Evolutionary conservation across 2,888 invertebrate genomes (phyloP).

Genomic region (Mechanitis mazaeus): DNA sequence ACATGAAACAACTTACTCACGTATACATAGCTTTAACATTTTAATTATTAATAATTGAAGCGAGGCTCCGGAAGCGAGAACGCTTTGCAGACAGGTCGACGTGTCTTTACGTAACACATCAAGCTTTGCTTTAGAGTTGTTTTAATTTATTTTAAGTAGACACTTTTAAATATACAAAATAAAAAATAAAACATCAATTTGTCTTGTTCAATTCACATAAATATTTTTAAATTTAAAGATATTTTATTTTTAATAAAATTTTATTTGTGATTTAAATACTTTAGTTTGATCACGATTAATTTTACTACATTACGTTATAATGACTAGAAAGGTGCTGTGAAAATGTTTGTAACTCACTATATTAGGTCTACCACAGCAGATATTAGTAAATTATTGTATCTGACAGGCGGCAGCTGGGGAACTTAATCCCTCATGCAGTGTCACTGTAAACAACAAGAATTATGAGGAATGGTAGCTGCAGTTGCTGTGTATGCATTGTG

Average conservation of each 20-base stretch:
- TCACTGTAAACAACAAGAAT: constrained; percentile 3
- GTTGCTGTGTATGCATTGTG: neutral
- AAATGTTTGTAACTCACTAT: constrained; percentile 31
- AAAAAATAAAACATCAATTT: too few relatives aligned
- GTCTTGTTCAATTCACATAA: too few relatives aligned
- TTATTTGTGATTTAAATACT: neutral
- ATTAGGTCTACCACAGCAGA: constrained; percentile 60
- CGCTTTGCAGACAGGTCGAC: neutral
- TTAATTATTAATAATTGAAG: too few relatives aligned
- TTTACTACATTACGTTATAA: neutral
- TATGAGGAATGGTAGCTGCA: constrained; percentile 2
- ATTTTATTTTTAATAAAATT: neutral
- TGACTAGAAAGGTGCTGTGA: neutral
- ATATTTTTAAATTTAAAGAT: too few relatives aligned
- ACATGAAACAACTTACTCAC: too few relatives aligned
- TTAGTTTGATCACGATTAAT: neutral
- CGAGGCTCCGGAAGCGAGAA: too few relatives aligned
- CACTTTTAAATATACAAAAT: too few relatives aligned
- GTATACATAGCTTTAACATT: too few relatives aligned
- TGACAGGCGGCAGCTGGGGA: constrained; percentile 61
- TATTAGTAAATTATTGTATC: constrained; percentile 67
- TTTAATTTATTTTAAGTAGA: too few relatives aligned
- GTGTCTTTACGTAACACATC: constrained; percentile 1
- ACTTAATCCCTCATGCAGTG: constrained; percentile 49
- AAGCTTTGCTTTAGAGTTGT: neutral